These are phyloP conservation scores for Drosophila cardini DNA, from an alignment of 1,140 invertebrate genomes.

Conservation along the genomic window DNA sequence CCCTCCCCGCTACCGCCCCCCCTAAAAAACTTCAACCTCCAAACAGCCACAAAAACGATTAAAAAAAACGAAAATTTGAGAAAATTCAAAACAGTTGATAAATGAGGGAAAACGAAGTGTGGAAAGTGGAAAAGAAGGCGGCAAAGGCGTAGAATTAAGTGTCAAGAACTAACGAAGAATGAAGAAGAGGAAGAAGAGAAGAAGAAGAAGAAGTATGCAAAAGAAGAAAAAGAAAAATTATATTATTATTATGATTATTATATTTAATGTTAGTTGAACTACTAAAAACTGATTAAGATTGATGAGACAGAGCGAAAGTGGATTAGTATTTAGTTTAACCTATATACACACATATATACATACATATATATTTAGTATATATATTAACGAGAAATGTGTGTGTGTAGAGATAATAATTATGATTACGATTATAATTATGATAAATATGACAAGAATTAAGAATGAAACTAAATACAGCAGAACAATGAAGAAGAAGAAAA, in stretches of 20 bases:
- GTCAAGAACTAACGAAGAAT: conserved; percentile 54
- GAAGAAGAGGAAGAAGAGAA: background rate
- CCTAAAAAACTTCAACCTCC: no score
- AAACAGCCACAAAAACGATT: conserved; percentile 8
- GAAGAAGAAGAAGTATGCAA: conserved; percentile 8
- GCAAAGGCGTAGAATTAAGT: conserved; percentile 40
- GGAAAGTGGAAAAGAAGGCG: conserved; percentile 4
- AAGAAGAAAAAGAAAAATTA: conserved; percentile 34
- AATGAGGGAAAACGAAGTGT: background rate
- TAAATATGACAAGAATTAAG: conserved; percentile 50
- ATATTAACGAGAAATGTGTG: conserved; percentile 42
- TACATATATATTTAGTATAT: conserved; percentile 60
- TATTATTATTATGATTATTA: conserved; percentile 67
- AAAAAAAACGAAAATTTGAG: conserved; percentile 35
- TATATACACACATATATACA: conserved; percentile 21
- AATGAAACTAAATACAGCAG: conserved; percentile 27
- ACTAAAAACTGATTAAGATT: conserved; percentile 64
- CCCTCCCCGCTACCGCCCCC: background rate
- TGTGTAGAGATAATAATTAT: conserved; percentile 51
- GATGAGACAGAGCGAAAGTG: conserved; percentile 19
- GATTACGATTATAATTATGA: conserved; percentile 66
- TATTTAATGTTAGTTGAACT: conserved; percentile 83
- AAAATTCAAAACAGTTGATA: conserved; percentile 36
- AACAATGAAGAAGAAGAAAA: background rate
- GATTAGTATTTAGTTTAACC: conserved; percentile 64